Conservation (phyloP, 2,888 invertebrate species). For the Clistopyga incitator region DNA sequence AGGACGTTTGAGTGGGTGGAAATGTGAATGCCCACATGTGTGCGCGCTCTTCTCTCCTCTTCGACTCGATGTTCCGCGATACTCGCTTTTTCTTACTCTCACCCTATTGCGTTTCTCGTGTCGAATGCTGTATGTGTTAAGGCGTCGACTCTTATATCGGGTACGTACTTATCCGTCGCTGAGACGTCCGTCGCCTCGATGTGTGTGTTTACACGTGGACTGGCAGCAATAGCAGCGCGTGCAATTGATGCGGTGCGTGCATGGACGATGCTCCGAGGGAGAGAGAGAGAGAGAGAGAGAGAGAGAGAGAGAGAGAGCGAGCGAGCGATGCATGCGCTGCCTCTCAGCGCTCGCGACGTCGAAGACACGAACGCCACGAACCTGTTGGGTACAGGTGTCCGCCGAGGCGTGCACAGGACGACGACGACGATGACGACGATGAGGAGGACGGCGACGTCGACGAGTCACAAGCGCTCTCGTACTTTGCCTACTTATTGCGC, state of each 20-base stretch:
- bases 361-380: constrained; percentile 51
- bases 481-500: constrained; percentile 64
- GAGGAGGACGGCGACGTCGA: constrained; percentile 24
- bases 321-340: constrained; percentile 6
- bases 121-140: background rate
- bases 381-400: constrained; percentile 65
- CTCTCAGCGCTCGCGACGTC: constrained; percentile 24
- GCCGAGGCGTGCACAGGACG: constrained; percentile 30
- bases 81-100: background rate
- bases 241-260: constrained; percentile 30
- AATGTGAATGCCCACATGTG: too few relatives aligned
- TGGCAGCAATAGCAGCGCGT: constrained; percentile 15
- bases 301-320: too few relatives aligned
- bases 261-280: background rate
- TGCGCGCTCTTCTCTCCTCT: background rate
- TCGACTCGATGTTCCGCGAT: background rate
- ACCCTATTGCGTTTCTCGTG: background rate
- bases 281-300: background rate
- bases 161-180: background rate
- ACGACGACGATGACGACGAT: background rate
- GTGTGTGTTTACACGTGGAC: constrained; percentile 10
- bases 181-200: background rate
- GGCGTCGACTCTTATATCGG: background rate
- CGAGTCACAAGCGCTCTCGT: constrained; percentile 55
- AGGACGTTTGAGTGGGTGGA: constrained; percentile 64